These are phyloP conservation scores for Embidobia sp. DNA, from an alignment of 2,888 invertebrate species.

Conservation along the genomic window DNA sequence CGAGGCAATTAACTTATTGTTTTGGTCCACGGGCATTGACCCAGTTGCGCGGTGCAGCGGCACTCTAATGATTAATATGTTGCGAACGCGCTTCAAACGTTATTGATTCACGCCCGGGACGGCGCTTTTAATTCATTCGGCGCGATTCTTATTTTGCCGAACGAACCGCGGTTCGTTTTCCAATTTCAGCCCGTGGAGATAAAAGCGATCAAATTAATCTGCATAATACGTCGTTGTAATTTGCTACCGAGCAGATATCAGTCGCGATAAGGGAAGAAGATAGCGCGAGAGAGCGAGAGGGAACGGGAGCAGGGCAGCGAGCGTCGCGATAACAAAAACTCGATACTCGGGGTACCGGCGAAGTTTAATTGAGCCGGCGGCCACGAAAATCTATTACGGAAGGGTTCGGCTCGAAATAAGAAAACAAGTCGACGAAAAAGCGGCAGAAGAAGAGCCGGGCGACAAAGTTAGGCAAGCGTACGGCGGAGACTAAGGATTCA, in stretches of 20 bases:
- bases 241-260: not conserved
- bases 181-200: constrained; percentile 5
- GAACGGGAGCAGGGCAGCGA: no score
- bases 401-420: constrained; percentile 31
- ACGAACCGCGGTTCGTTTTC: constrained; percentile 19
- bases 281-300: no score
- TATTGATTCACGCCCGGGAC: constrained; percentile 40
- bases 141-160: constrained; percentile 28
- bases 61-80: constrained; percentile 49
- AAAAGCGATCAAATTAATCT: constrained; percentile 24
- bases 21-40: constrained; percentile 39
- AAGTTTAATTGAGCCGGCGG: constrained; percentile 54
- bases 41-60: constrained; percentile 27
- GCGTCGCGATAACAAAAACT: not conserved
- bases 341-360: constrained; percentile 9
- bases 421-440: constrained; percentile 39
- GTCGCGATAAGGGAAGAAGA: no score
- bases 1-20: constrained; percentile 44
- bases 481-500: constrained; percentile 75
- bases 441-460: constrained; percentile 62
- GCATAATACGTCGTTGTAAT: constrained; percentile 11
- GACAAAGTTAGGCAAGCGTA: constrained; percentile 68
- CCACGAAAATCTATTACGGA: constrained; percentile 55
- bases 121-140: constrained; percentile 32
- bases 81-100: constrained; percentile 38